Evolutionary conservation across 2,797 vertebrate species (phyloP).

Genomic region (Tangara arthus): DNA sequence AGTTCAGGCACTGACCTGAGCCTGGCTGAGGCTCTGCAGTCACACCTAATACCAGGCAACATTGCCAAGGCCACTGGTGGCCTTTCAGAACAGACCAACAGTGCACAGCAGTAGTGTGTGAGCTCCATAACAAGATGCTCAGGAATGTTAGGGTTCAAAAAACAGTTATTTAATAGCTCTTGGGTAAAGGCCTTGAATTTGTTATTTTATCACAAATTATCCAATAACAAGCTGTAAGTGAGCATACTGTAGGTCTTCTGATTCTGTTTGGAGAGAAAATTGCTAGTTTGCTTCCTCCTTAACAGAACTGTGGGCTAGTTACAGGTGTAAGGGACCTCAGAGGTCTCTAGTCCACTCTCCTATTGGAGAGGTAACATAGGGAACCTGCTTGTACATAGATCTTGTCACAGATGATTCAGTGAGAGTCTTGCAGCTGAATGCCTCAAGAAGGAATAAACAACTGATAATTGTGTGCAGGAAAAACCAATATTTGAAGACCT

Average conservation of each 20-base stretch:
- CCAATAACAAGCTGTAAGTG: neutral
- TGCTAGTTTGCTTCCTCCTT: neutral
- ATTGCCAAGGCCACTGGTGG: neutral
- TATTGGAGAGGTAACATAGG: neutral
- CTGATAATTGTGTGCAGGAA: neutral
- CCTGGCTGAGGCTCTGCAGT: neutral
- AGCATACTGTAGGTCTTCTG: neutral
- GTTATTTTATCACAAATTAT: neutral
- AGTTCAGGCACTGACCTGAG: neutral
- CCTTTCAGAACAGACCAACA: neutral
- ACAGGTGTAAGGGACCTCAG: neutral
- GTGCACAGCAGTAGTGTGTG: neutral
- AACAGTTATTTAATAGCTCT: neutral
- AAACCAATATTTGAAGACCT: neutral
- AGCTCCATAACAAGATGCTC: neutral
- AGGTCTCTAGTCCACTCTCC: neutral
- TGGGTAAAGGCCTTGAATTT: neutral
- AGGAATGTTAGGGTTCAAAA: neutral
- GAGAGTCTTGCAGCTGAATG: neutral
- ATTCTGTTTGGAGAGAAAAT: neutral
- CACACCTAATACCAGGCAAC: neutral
- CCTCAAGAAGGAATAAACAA: neutral
- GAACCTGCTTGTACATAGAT: neutral
- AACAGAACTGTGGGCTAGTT: neutral
- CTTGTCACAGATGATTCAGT: neutral